Conservation (phyloP, 2,888 invertebrate genomes). For the Xylota segnis region DNA sequence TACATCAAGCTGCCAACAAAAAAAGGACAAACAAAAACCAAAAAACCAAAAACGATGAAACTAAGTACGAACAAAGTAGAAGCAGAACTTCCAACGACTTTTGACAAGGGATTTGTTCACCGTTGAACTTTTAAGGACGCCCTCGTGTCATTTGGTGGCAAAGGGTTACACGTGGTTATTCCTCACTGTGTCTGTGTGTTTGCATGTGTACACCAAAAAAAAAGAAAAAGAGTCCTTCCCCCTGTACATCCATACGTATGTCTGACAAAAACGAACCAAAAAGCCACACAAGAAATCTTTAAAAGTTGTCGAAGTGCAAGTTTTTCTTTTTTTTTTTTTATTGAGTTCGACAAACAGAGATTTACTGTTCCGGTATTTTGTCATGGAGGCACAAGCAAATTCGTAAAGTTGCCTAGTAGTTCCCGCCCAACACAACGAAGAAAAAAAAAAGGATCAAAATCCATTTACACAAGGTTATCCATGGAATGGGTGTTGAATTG, state of each 20-base stretch:
- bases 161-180: constrained; percentile 57
- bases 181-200: constrained; percentile 9
- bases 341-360: constrained; percentile 21
- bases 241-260: too few species aligned
- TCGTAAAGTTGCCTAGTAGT: constrained; percentile 24
- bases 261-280: neutral
- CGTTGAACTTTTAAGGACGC: constrained; percentile 69
- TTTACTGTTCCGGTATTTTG: constrained; percentile 51
- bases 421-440: constrained; percentile 9
- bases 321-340: neutral
- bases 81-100: constrained; percentile 65
- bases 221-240: neutral
- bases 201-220: neutral
- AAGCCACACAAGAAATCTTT: constrained; percentile 46
- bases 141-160: constrained; percentile 58
- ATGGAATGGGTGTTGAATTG: constrained; percentile 37
- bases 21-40: constrained; percentile 3
- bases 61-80: constrained; percentile 56
- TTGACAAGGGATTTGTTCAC: constrained; percentile 72
- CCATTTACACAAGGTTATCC: constrained; percentile 8
- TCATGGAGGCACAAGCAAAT: constrained; percentile 57
- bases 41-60: constrained; percentile 37
- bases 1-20: constrained; percentile 32
- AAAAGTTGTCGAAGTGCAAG: constrained; percentile 58
- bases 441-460: constrained; percentile 7